A percentile compares a stretch with the other conserved stretches of the same genome.
phyloP scores from a whole-genome alignment of 1,140 invertebrate genomes.

The Anoplolepis gracilipes region DNA sequence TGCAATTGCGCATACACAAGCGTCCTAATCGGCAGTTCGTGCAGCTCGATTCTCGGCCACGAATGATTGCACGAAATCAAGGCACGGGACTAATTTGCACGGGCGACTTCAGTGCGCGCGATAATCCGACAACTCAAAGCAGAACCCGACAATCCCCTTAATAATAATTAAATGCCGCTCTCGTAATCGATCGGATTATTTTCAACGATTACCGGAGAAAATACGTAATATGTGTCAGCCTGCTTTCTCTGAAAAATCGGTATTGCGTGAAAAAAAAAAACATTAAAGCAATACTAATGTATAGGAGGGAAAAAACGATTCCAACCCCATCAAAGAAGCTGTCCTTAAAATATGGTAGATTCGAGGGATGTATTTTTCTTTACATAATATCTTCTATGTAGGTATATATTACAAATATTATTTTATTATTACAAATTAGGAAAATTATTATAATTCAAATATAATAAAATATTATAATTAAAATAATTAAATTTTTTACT shows the following conservation, averaged over 20 bases:
- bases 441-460: background rate
- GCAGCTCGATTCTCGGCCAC: constrained; percentile 47
- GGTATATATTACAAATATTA: background rate
- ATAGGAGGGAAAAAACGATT: background rate
- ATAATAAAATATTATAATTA: too few species aligned
- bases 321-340: background rate
- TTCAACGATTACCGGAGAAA: constrained; percentile 16
- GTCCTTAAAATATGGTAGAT: background rate
- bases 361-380: too few species aligned
- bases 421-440: background rate
- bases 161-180: constrained; percentile 53
- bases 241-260: background rate
- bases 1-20: constrained; percentile 63
- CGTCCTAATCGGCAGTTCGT: constrained; percentile 57
- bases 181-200: constrained; percentile 41
- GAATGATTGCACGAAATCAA: constrained; percentile 59
- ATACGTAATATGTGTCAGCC: background rate
- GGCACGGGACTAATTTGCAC: constrained; percentile 43
- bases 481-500: too few species aligned
- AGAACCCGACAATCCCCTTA: constrained; percentile 27
- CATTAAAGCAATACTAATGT: background rate
- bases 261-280: constrained; percentile 11
- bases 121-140: constrained; percentile 55
- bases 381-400: background rate
- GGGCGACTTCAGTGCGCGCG: constrained; percentile 45